phyloP scores from a whole-genome alignment of 2,113 vertebrate genomes.

The Pomatostomus ruficeps region DNA sequence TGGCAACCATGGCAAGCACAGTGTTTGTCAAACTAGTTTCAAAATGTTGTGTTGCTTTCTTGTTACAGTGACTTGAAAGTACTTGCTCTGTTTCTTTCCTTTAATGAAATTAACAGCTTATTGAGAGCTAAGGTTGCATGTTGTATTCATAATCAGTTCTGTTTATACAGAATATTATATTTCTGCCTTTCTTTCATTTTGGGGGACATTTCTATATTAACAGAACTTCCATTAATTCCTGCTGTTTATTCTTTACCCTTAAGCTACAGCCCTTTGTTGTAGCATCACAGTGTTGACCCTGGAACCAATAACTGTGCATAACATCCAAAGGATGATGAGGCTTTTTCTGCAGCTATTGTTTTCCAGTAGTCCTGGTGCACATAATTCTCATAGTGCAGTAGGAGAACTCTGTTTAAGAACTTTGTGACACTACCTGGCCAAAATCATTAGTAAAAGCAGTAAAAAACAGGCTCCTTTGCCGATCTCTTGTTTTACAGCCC shows the following conservation, averaged over 20 bases:
- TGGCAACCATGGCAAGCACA: background rate
- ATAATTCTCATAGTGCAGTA: background rate
- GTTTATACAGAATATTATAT: background rate
- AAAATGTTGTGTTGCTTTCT: background rate
- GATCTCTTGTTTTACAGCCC: background rate
- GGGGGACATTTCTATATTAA: background rate
- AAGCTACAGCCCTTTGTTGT: constrained; percentile 48
- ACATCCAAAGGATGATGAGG: background rate
- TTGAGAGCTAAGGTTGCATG: background rate
- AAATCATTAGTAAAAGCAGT: background rate
- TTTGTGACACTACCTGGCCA: background rate
- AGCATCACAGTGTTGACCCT: constrained; percentile 32
- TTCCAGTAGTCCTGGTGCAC: background rate
- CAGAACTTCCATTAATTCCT: constrained; percentile 23
- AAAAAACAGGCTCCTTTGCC: background rate
- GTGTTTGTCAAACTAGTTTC: background rate
- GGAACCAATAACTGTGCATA: constrained; percentile 39
- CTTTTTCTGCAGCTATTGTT: constrained; percentile 9
- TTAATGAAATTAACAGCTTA: constrained; percentile 6
- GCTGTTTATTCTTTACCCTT: constrained; percentile 44
- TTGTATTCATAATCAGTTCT: background rate
- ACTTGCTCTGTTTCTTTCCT: background rate
- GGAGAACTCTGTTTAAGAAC: background rate
- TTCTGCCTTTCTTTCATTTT: background rate
- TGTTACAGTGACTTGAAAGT: background rate